Base-by-base conservation (phyloP, 2,113 vertebrate species). In the Trichechus manatus region DNA sequence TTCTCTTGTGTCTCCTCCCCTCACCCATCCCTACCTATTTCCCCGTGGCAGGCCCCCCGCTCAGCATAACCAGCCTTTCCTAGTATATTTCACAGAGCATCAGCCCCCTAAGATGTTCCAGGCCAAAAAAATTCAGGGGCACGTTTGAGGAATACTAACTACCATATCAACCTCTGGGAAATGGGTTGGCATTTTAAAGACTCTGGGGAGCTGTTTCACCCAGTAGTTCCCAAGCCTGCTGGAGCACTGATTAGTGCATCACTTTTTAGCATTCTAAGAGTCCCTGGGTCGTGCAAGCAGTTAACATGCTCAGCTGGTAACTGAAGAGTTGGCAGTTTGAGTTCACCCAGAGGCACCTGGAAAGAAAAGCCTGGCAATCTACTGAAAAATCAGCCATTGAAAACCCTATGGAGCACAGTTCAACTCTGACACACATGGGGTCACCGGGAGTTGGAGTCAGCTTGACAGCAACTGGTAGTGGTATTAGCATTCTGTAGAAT, bases 181-280 rank as follows among this genome's bases (percentile, higher is more conserved):
- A 31, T 1, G 19, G 64, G 27, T 0, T 61, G 47, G 79, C 39
- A n/a, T 9, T 22, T 70, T 50, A 44, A 56, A 80, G 77, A 19
- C 23, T 31, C 68, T 23, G 11, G 17, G 4, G 47, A 82, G 63
- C 13, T 59, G 56, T 59, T 59, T 19, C 8, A 59, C 14, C 20
- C 70, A 3, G 17, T 8, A 22, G n/a, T 17, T 20, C 44, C 9
- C 19, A 10, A 3, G 17, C 75, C 23, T 20, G 15, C 13, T 7
- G 9, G 22, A 50, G 50, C 1, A 1, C 47, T 4, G 17, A 0
- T 33, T 8, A 31, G 66, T 15, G 84, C 1, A 0, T 1, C 89
- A 5, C 70, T 59, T 22, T 39, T 9, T 3, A 39, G 70, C n/a
- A 39, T 59, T 4, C n/a, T 39, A 39, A 13, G 70, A 74, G n/a